phyloP scores from a whole-genome alignment of 2,113 vertebrate species.

The Oryzias melastigma region DNA sequence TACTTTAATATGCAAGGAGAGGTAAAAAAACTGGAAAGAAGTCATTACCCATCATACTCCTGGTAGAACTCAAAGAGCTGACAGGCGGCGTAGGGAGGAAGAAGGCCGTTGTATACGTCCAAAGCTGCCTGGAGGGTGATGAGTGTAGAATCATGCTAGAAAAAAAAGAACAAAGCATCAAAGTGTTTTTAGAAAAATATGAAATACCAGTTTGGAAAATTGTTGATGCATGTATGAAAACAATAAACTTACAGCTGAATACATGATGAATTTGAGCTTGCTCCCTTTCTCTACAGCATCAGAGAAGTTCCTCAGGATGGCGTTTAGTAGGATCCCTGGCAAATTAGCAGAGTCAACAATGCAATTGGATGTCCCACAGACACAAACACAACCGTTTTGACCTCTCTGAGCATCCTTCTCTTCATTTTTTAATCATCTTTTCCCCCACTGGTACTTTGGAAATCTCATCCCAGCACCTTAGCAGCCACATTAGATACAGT shows the following conservation, averaged over 20 bases:
- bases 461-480: slow-evolving; percentile 11
- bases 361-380: slow-evolving; percentile 31
- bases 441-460: slow-evolving; percentile 40
- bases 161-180: slow-evolving; percentile 32
- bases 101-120: slow-evolving; percentile 80
- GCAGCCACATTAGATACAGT: slow-evolving; percentile 21
- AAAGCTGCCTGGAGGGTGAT: slow-evolving; percentile 86
- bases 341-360: slow-evolving; percentile 49
- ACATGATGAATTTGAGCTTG: slow-evolving; percentile 81
- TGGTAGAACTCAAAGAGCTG: slow-evolving; percentile 87
- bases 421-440: slow-evolving; percentile 14
- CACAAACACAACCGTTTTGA: slow-evolving; percentile 35
- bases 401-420: slow-evolving; percentile 34
- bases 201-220: slow-evolving; percentile 2
- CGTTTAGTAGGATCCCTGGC: slow-evolving; percentile 82
- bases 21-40: slow-evolving; percentile 24
- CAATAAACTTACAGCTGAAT: slow-evolving; percentile 85
- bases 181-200: slow-evolving; percentile 23
- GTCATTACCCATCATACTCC: slow-evolving; percentile 82
- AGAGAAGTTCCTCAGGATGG: slow-evolving; percentile 82
- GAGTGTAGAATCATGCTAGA: slow-evolving; percentile 81
- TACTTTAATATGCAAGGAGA: slow-evolving; percentile 40
- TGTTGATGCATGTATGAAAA: slow-evolving; percentile 15
- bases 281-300: slow-evolving; percentile 65
- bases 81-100: slow-evolving; percentile 86